phyloP scores from a whole-genome alignment of 1,140 invertebrate species.

The Anastatus disparis region DNA sequence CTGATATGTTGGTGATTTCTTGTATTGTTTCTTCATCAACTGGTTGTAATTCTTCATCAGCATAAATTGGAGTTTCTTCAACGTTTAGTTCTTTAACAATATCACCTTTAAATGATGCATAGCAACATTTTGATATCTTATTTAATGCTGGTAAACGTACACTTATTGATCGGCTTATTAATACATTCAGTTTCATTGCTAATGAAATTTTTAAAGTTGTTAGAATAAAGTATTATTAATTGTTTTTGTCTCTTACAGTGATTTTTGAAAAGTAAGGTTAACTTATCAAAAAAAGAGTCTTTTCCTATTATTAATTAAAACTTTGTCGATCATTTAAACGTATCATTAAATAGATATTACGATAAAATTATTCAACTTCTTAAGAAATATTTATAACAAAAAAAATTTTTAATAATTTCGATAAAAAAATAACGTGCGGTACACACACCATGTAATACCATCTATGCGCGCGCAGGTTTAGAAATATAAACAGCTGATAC shows the following conservation, averaged over 20 bases:
- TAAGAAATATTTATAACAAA: too few relatives aligned
- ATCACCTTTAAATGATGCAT: conserved; percentile 8
- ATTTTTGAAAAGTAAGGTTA: conserved; percentile 15
- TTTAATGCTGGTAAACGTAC: background rate
- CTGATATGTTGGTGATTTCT: conserved; percentile 70
- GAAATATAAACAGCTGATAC: too few relatives aligned
- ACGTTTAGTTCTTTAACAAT: conserved; percentile 42
- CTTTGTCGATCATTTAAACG: too few relatives aligned
- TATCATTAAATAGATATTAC: too few relatives aligned
- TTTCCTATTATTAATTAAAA: background rate
- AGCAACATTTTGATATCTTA: conserved; percentile 22
- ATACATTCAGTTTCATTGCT: conserved; percentile 17
- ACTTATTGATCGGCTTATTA: background rate
- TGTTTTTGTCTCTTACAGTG: background rate
- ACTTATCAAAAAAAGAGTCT: background rate
- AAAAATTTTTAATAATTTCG: too few relatives aligned
- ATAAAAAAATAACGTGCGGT: too few relatives aligned
- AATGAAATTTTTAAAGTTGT: background rate
- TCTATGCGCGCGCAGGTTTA: too few relatives aligned
- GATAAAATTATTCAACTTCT: too few relatives aligned
- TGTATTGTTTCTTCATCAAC: conserved; percentile 29
- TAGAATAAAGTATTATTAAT: background rate
- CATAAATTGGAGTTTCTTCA: conserved; percentile 47
- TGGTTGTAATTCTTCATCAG: conserved; percentile 41
- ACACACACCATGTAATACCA: too few relatives aligned